Evolutionary conservation across 2,113 vertebrate genomes (phyloP).

Genomic region (Cichladusa arquata): DNA sequence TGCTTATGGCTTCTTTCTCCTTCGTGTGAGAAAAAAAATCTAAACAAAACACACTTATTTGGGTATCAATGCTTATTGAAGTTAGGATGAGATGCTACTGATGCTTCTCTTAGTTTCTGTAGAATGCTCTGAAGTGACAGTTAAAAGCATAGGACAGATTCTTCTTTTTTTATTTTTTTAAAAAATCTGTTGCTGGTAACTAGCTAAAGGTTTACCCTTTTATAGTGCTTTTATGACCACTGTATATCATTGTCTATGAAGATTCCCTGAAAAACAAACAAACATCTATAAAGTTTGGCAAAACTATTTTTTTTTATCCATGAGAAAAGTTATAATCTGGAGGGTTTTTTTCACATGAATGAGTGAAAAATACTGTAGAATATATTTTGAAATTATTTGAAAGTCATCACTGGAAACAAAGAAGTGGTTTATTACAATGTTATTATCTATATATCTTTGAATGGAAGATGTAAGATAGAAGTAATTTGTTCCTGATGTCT

Average conservation of each 20-base stretch:
- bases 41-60: neutral
- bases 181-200: neutral
- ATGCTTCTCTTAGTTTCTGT: neutral
- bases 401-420: neutral
- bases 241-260: neutral
- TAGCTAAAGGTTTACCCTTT: neutral
- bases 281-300: neutral
- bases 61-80: neutral
- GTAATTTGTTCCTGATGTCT: neutral
- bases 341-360: neutral
- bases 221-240: neutral
- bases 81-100: neutral
- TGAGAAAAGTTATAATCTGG: neutral
- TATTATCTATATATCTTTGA: neutral
- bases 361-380: neutral
- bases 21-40: neutral
- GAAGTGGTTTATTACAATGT: neutral
- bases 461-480: neutral
- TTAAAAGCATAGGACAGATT: neutral
- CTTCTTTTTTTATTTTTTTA: neutral
- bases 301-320: neutral
- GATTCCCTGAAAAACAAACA: neutral
- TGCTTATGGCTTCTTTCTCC: neutral
- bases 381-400: neutral
- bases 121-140: neutral